Conservation (phyloP, 2,888 invertebrate genomes). For the Itoplectis maculator region DNA sequence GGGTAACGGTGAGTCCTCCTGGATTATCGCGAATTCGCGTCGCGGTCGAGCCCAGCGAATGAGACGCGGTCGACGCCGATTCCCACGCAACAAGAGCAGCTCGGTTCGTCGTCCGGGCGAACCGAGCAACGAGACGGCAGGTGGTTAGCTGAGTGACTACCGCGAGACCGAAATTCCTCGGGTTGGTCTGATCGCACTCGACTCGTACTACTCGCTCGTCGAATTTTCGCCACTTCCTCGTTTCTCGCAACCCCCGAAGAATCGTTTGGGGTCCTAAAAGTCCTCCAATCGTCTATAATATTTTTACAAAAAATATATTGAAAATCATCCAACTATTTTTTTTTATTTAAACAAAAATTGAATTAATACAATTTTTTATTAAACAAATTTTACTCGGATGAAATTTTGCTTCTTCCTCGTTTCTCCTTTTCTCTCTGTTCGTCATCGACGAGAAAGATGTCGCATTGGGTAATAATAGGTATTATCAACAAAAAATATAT, state of each 20-base stretch:
- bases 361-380: too few relatives aligned
- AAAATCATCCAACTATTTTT: too few relatives aligned
- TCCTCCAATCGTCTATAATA: neutral
- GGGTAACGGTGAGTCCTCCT: slow-evolving; percentile 61
- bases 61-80: slow-evolving; percentile 59
- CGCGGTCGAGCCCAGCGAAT: slow-evolving; percentile 61
- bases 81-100: slow-evolving; percentile 68
- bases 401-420: too few relatives aligned
- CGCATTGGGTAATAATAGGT: too few relatives aligned
- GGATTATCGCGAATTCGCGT: slow-evolving; percentile 54
- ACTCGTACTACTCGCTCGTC: slow-evolving; percentile 10
- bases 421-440: too few relatives aligned
- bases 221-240: too few relatives aligned
- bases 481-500: too few relatives aligned
- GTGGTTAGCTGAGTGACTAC: slow-evolving; percentile 9
- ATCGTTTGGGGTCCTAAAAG: neutral
- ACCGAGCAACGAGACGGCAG: slow-evolving; percentile 34
- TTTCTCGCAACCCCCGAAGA: neutral
- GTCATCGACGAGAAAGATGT: too few relatives aligned
- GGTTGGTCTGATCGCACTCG: slow-evolving; percentile 21
- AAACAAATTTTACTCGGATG: too few relatives aligned
- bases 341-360: too few relatives aligned
- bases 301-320: too few relatives aligned
- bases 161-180: slow-evolving; percentile 32
- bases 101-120: slow-evolving; percentile 41